Evolutionary conservation across 2,113 vertebrate species (phyloP), one percentile per base, ranked within the genome.

Genomic region (Pitta sordida): DNA sequence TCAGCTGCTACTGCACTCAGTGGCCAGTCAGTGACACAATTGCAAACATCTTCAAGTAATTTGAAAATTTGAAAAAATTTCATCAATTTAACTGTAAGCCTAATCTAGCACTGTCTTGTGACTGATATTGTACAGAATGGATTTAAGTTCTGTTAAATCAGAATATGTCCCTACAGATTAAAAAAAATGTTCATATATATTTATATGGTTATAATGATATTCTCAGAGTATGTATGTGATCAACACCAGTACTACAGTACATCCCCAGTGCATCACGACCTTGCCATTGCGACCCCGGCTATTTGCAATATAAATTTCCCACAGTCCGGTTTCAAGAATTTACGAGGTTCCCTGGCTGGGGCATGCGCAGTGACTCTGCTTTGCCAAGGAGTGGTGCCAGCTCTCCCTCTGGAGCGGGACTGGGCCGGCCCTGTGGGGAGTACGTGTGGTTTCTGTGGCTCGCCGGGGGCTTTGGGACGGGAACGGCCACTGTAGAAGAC

Each of bases 231-330:
- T 23, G 5, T 44, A 21, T 32, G 3, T 65, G 15, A 48, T 58
- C 0, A 0, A 20, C 29, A 51, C 6, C 30, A 39, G 13, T 37
- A 62, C 11, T 16, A 74, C n/a, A n/a, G n/a, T n/a, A n/a, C n/a
- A n/a, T n/a, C n/a, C n/a, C n/a, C n/a, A n/a, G n/a, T n/a, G n/a
- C n/a, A n/a, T n/a, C n/a, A n/a, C n/a, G n/a, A n/a, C n/a, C n/a
- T n/a, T n/a, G n/a, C n/a, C n/a, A n/a, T n/a, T n/a, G n/a, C n/a
- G n/a, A n/a, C n/a, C n/a, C n/a, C n/a, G n/a, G n/a, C n/a, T n/a
- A n/a, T n/a, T n/a, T n/a, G n/a, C n/a, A n/a, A n/a, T n/a, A n/a
- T n/a, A n/a, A n/a, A n/a, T n/a, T n/a, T n/a, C n/a, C n/a, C n/a
- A n/a, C n/a, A n/a, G n/a, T n/a, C n/a, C n/a, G n/a, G n/a, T n/a